Evolutionary conservation across 1,140 invertebrate species (phyloP).

Genomic region (Drosophila pseudoananassae): DNA sequence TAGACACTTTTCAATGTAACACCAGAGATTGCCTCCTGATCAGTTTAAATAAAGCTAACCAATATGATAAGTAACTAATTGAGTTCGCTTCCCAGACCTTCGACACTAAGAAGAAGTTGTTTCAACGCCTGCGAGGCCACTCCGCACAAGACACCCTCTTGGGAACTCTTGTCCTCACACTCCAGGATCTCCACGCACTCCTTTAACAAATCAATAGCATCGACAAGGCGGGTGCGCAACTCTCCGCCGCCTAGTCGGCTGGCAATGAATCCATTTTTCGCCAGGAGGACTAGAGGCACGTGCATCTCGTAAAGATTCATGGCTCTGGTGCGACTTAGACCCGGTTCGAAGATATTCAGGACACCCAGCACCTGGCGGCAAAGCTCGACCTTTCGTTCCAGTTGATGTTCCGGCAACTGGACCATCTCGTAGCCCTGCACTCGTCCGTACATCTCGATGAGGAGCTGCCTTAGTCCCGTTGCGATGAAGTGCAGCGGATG

Average conservation of each 20-base stretch:
- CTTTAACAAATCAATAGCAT: conserved; percentile 86
- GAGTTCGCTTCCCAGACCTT: conserved; percentile 76
- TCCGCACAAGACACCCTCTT: conserved; percentile 89
- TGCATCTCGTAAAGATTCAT: conserved; percentile 92
- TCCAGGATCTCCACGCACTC: conserved; percentile 87
- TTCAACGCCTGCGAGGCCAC: conserved; percentile 87
- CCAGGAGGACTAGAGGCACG: conserved; percentile 89
- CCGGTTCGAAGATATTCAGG: conserved; percentile 90
- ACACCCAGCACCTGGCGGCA: conserved; percentile 88
- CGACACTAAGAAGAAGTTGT: conserved; percentile 88
- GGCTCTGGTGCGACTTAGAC: conserved; percentile 89
- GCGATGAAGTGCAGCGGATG: conserved; percentile 90
- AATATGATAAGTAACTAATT: conserved; percentile 50
- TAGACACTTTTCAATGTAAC: conserved; percentile 31
- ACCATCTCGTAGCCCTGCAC: conserved; percentile 89
- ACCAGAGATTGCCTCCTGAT: conserved; percentile 31
- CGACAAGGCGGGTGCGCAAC: conserved; percentile 87
- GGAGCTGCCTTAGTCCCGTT: conserved; percentile 87
- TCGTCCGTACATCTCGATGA: conserved; percentile 91
- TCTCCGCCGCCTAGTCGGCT: conserved; percentile 86
- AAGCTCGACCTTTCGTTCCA: conserved; percentile 90
- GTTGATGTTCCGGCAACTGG: conserved; percentile 88
- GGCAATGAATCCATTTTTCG: conserved; percentile 87
- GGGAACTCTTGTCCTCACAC: conserved; percentile 88
- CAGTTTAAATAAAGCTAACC: conserved; percentile 47